Conservation (phyloP, 2,888 invertebrate species). For the Eremobia ochroleuca region DNA sequence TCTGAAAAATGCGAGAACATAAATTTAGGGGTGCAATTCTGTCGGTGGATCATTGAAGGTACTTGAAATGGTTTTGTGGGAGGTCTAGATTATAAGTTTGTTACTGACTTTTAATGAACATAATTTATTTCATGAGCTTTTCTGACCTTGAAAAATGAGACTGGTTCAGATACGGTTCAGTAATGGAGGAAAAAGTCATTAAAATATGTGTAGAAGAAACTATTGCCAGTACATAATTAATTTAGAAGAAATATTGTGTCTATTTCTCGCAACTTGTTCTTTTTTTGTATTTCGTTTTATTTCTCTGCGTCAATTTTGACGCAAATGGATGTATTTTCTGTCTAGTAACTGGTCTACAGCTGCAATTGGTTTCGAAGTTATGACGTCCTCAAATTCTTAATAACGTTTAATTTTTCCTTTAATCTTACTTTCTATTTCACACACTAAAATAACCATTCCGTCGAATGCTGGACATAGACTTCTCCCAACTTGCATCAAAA, state of each 20-base stretch:
- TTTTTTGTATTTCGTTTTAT: too few relatives aligned
- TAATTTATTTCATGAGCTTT: background rate
- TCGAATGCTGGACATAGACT: too few relatives aligned
- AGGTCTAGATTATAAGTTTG: background rate
- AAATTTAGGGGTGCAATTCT: conserved; percentile 56
- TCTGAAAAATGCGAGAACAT: conserved; percentile 62
- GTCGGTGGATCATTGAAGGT: conserved; percentile 35
- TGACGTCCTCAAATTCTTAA: background rate
- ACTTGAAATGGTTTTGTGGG: conserved; percentile 11
- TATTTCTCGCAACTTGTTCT: too few relatives aligned
- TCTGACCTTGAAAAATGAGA: background rate
- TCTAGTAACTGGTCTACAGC: too few relatives aligned
- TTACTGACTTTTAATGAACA: conserved; percentile 1
- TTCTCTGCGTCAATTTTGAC: too few relatives aligned
- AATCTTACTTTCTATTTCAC: too few relatives aligned
- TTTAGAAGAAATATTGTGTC: too few relatives aligned
- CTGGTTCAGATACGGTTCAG: background rate
- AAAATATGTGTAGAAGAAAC: background rate
- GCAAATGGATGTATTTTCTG: too few relatives aligned
- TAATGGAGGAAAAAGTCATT: too few relatives aligned
- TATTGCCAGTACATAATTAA: too few relatives aligned
- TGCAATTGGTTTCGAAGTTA: background rate
- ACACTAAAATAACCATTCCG: too few relatives aligned
- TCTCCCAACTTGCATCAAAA: too few relatives aligned
- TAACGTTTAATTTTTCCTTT: background rate